Base-by-base conservation (phyloP, 92 coral and sea anemone genomes). In the Phenganax subtilis region DNA sequence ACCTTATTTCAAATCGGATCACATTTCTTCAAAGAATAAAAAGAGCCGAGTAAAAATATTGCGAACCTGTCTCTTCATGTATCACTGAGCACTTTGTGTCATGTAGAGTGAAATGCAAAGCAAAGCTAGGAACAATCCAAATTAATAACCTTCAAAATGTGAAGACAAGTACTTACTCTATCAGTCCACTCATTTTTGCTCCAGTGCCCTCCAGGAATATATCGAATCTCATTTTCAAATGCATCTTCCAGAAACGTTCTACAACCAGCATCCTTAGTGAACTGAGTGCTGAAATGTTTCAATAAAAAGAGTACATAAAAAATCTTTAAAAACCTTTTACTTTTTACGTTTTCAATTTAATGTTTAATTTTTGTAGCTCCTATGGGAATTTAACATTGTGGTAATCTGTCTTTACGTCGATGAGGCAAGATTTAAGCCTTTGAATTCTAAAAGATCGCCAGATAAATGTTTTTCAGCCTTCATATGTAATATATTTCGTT, bases 181-280 rank as follows among this genome's bases (percentile, higher is more conserved):
- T 93, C 97, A 16, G 97, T 86, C 97, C 97, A 93, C n/a, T 25
- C 53, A 8, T 75, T 75, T 30, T 75, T 57, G 12, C 85, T 84
- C 92, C 92, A 93, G 80, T 84, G 72, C 20, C 97, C 97, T 11
- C 97, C 97, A 12, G 96, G 97, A 63, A 93, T 73, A 89, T 86
- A 86, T 37, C 97, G 87, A 25, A 87, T 85, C 88, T 93, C 93
- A 72, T 89, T 89, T 85, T 93, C 96, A 56, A 89, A 93, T 11
- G 71, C 93, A 71, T 89, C 97, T n/a, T 93, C 93, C 8, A 91
- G 84, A 64, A 91, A 91, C 3, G 82, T 81, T 65, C 83, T 93
- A 51, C 68, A 55, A 20, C 84, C 81, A 71, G 64, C 57, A 55
- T 85, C 80, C 62, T 55, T 51, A 25, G 55, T 55, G 65, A 55